These are phyloP conservation scores for Elmis aenea DNA, from an alignment of 2,888 invertebrate genomes.

Conservation along the genomic window DNA sequence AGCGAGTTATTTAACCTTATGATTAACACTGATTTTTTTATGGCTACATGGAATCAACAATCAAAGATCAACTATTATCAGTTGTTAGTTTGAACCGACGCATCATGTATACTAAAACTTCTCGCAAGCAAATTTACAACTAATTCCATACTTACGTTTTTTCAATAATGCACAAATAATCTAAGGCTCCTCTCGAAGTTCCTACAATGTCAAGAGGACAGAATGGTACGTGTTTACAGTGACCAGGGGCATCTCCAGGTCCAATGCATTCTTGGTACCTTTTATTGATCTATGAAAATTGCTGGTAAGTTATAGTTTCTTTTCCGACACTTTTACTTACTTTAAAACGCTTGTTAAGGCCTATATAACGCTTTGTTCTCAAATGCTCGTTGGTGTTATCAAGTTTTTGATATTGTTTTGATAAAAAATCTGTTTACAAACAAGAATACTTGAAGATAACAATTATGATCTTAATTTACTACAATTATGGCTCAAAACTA, in stretches of 20 bases:
- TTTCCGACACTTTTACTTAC: conserved; percentile 22
- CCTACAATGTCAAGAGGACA: conserved; percentile 46
- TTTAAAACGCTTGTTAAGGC: conserved; percentile 35
- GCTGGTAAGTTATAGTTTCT: no score
- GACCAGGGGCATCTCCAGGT: conserved; percentile 56
- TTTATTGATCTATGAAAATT: conserved; percentile 60
- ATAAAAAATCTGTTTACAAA: no score
- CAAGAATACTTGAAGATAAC: no score
- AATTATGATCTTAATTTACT: no score
- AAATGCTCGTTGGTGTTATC: no score
- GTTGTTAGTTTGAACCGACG: no score
- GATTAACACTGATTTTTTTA: not conserved
- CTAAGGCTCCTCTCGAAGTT: conserved; percentile 55
- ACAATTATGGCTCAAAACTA: no score
- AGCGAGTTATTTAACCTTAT: not conserved
- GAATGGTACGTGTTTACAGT: conserved; percentile 63
- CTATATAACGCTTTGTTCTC: conserved; percentile 36
- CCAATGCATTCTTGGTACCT: conserved; percentile 56
- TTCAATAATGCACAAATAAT: conserved; percentile 67
- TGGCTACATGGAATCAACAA: conserved; percentile 7
- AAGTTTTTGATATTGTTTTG: no score
- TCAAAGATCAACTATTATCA: conserved; percentile 16
- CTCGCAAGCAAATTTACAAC: no score
- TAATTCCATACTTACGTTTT: conserved; percentile 56
- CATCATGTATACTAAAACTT: conserved; percentile 5